phyloP scores from a whole-genome alignment of 2,113 vertebrate species.

The Pelecanoides urinatrix region DNA sequence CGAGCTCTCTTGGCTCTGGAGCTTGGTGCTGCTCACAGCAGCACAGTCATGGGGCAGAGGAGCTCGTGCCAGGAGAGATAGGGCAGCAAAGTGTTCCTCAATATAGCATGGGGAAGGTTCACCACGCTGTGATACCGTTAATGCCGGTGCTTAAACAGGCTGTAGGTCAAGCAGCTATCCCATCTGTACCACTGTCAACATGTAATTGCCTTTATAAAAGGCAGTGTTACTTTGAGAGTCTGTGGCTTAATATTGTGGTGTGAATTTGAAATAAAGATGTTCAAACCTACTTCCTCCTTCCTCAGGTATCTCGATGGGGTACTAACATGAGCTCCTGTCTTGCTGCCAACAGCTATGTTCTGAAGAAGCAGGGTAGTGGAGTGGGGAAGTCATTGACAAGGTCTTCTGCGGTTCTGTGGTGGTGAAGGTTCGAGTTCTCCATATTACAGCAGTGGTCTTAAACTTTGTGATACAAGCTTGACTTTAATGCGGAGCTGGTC shows the following conservation, averaged over 20 bases:
- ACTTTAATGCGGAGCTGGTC: neutral
- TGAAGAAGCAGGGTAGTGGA: neutral
- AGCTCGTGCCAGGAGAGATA: slow-evolving; percentile 49
- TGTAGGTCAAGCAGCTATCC: neutral
- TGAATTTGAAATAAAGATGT: neutral
- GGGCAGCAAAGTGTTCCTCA: slow-evolving; percentile 39
- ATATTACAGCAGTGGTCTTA: neutral
- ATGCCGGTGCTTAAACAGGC: neutral
- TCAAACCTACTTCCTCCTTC: neutral
- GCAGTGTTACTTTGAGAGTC: neutral
- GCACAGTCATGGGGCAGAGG: neutral
- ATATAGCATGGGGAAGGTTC: neutral
- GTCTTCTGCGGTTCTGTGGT: neutral
- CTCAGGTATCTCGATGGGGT: rapidly evolving
- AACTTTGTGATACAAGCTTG: neutral
- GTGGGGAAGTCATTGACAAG: neutral
- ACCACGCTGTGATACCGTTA: rapidly evolving
- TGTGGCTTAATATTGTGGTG: neutral
- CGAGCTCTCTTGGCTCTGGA: neutral
- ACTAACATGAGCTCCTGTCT: neutral
- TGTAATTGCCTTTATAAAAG: neutral
- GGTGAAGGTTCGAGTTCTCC: neutral
- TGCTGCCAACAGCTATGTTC: neutral
- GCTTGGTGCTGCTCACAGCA: neutral
- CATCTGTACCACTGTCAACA: neutral